Conservation (phyloP, 2,113 vertebrate species). For the Suncus etruscus region DNA sequence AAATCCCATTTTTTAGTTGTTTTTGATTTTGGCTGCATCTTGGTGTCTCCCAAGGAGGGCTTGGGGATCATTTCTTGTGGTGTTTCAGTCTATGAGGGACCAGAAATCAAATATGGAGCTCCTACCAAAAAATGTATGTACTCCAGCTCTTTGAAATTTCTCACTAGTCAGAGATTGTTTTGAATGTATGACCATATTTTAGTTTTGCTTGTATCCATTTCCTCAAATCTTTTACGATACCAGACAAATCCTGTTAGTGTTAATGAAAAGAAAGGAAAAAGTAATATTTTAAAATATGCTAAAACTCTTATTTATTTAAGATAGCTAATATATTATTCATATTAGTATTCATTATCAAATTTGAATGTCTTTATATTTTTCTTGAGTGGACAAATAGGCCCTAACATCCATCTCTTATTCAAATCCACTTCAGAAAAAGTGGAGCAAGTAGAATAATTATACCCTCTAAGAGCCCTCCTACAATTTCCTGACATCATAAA, state of each 20-base stretch:
- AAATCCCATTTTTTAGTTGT: too few relatives aligned
- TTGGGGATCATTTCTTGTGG: too few relatives aligned
- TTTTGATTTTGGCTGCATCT: too few relatives aligned
- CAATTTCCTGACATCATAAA: slow-evolving; percentile 48
- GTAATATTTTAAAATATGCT: not conserved
- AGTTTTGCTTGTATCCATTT: not conserved
- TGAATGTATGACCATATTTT: not conserved
- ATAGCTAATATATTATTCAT: not conserved
- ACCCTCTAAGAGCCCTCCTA: not conserved
- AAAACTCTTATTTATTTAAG: not conserved
- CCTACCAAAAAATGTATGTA: too few relatives aligned
- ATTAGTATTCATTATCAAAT: slow-evolving; percentile 8
- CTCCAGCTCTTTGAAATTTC: too few relatives aligned
- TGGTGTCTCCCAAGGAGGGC: too few relatives aligned
- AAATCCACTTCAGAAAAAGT: slow-evolving; percentile 51
- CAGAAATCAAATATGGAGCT: too few relatives aligned
- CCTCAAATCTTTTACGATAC: not conserved
- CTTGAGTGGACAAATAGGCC: not conserved
- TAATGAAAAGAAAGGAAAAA: not conserved
- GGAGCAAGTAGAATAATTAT: slow-evolving; percentile 3
- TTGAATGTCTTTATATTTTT: slow-evolving; percentile 31
- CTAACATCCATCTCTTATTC: not conserved
- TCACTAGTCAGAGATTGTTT: not conserved
- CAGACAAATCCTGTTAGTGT: not conserved
- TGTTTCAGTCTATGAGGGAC: too few relatives aligned